Evolutionary conservation across 1,140 invertebrate genomes (phyloP).

Genomic region (Cherax quadricarinatus): DNA sequence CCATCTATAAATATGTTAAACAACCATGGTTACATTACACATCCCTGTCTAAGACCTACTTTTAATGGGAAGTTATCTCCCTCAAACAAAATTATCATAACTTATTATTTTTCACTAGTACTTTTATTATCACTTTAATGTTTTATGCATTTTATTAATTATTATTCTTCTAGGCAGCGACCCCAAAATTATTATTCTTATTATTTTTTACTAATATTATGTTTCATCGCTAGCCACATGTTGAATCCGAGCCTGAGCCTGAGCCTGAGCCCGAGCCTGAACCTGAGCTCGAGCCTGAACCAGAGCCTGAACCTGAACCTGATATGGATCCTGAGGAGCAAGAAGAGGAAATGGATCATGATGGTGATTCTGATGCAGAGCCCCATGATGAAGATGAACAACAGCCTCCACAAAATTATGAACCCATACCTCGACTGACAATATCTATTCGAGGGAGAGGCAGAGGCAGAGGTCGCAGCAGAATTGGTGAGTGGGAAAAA

Average conservation of each 20-base stretch:
- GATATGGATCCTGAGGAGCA: constrained; percentile 45
- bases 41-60: too few species aligned
- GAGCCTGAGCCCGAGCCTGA: too few species aligned
- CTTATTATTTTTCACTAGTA: too few species aligned
- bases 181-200: too few species aligned
- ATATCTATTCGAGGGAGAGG: constrained; percentile 72
- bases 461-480: constrained; percentile 73
- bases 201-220: too few species aligned
- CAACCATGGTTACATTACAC: too few species aligned
- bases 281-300: not conserved
- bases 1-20: too few species aligned
- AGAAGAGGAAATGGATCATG: constrained; percentile 66
- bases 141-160: too few species aligned
- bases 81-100: too few species aligned
- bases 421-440: constrained; percentile 72
- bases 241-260: not conserved
- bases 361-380: constrained; percentile 62
- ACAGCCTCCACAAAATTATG: constrained; percentile 70
- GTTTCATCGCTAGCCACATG: not conserved
- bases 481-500: constrained; percentile 59
- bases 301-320: constrained; percentile 44
- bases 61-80: too few species aligned
- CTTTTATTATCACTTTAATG: too few species aligned
- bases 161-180: too few species aligned
- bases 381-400: constrained; percentile 60